Evolutionary conservation across 2,888 invertebrate genomes (phyloP).

Genomic region (Diloba caeruleocephala): DNA sequence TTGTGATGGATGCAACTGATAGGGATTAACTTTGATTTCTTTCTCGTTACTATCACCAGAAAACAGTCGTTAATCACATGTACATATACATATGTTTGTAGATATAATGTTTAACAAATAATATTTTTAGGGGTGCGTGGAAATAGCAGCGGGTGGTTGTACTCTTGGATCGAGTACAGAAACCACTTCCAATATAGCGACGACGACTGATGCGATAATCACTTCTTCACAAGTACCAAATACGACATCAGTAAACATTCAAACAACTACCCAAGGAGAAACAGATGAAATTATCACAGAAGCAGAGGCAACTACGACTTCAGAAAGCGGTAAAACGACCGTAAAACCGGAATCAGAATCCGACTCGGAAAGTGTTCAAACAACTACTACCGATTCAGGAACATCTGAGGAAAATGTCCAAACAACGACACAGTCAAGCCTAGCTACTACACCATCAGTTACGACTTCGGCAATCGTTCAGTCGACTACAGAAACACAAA

Average conservation of each 20-base stretch:
- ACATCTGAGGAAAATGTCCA: neutral
- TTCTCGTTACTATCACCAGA: too few relatives aligned
- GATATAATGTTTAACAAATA: too few relatives aligned
- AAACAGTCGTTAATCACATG: too few relatives aligned
- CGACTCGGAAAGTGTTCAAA: neutral
- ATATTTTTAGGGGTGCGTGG: constrained; percentile 26
- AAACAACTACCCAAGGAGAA: neutral
- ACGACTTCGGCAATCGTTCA: too few relatives aligned
- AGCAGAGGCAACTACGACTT: too few relatives aligned
- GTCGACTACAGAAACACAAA: neutral
- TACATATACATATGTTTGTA: too few relatives aligned
- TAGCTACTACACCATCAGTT: constrained; percentile 2
- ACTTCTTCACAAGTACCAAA: neutral
- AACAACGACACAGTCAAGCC: neutral
- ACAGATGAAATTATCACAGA: neutral
- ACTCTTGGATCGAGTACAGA: constrained; percentile 12
- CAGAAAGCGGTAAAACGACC: neutral
- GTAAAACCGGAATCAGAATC: neutral
- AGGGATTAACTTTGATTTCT: too few relatives aligned
- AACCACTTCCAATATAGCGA: neutral
- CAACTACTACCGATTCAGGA: neutral
- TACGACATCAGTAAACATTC: neutral
- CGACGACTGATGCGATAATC: neutral
- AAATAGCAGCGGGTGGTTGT: constrained; percentile 30
- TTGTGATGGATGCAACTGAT: too few relatives aligned